These are phyloP conservation scores for Amiota communis DNA, from an alignment of 2,888 invertebrate species.

Conservation along the genomic window DNA sequence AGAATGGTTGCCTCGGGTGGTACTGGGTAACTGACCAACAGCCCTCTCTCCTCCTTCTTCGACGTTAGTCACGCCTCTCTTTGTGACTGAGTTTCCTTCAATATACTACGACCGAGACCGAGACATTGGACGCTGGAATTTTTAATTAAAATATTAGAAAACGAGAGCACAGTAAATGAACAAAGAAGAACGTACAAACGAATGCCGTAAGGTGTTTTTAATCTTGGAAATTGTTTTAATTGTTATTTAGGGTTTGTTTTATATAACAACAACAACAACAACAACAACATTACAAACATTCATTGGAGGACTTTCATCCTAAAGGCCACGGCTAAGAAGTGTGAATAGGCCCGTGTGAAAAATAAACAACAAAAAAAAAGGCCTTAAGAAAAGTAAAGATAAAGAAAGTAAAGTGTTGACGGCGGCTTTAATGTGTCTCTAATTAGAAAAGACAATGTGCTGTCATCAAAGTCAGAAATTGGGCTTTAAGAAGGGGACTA, in stretches of 20 bases:
- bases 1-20: conserved; percentile 57
- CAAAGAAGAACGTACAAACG: conserved; percentile 37
- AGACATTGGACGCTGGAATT: conserved; percentile 46
- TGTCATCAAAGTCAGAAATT: too few relatives aligned
- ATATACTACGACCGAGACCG: neutral
- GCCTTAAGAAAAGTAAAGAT: neutral
- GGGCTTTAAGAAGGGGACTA: neutral
- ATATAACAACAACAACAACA: neutral
- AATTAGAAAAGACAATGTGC: conserved; percentile 59
- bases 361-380: too few relatives aligned
- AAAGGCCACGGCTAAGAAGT: too few relatives aligned
- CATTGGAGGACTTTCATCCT: too few relatives aligned
- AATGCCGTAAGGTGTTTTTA: conserved; percentile 63
- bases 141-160: conserved; percentile 65
- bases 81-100: too few relatives aligned
- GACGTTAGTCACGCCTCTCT: neutral
- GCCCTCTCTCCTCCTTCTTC: neutral
- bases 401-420: neutral
- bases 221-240: conserved; percentile 67
- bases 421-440: conserved; percentile 55
- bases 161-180: neutral
- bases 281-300: too few relatives aligned
- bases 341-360: too few relatives aligned
- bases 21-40: conserved; percentile 45
- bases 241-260: conserved; percentile 63